A percentile compares a stretch with the other conserved stretches of the same genome.
phyloP scores from a whole-genome alignment of 2,113 vertebrate genomes.

The Antechinus flavipes region DNA sequence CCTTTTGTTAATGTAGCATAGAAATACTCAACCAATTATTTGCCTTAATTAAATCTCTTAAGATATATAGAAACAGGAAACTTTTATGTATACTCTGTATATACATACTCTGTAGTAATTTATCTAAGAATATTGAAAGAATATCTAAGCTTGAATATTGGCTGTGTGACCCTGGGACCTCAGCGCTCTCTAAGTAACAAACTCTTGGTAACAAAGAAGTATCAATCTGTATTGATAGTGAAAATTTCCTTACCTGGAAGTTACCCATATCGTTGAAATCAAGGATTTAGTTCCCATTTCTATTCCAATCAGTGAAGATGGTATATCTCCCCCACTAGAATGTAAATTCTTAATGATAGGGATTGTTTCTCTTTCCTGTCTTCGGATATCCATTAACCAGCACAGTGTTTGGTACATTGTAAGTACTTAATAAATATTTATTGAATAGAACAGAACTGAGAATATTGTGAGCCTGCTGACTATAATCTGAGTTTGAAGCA shows the following conservation, averaged over 20 bases:
- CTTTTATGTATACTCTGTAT: neutral
- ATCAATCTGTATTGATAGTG: neutral
- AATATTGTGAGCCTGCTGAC: neutral
- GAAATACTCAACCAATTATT: neutral
- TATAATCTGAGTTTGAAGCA: neutral
- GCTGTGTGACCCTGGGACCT: neutral
- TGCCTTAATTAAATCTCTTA: neutral
- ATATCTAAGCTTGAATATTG: neutral
- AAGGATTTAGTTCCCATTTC: neutral
- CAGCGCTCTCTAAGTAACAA: neutral
- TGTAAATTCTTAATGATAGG: neutral
- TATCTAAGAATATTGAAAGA: neutral
- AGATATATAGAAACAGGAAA: no score
- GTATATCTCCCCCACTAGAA: neutral
- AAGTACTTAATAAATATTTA: neutral
- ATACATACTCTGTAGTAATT: neutral
- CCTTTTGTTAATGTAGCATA: neutral
- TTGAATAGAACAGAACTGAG: neutral
- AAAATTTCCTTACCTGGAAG: neutral
- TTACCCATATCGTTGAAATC: neutral
- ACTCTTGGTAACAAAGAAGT: neutral
- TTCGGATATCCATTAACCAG: neutral
- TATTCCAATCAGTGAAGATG: neutral
- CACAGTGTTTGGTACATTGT: neutral
- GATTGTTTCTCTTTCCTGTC: neutral